Base-by-base conservation (phyloP, 1,140 invertebrate genomes). In the Colletes gigas region DNA sequence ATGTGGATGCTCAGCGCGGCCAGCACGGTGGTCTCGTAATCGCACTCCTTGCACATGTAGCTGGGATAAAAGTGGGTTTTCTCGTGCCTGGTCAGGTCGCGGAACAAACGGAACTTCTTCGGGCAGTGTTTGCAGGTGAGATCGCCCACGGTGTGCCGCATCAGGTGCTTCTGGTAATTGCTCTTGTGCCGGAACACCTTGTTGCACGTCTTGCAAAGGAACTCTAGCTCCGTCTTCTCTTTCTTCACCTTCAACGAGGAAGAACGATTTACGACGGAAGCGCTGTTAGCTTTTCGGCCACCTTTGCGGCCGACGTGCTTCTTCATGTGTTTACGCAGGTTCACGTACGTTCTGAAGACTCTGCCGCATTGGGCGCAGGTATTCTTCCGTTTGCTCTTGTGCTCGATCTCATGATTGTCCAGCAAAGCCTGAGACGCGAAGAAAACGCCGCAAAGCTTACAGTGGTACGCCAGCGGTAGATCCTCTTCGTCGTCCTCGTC, bases 11-110 rank as follows among this genome's bases (percentile, higher is more conserved):
- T 92, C 0, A 93, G 71, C 0, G 92, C 91, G 0, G 91, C 89
- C 0, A 92, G 60, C 0, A 93, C 92, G 0, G 93, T 93, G 0
- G 93, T 93, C 69, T 93, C 92, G 81, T 93, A 93, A 66, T 93
- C 92, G 82, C 93, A 93, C 59, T 93, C 89, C 19, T 92, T 93
- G 86, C 93, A 93, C 86, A 88, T 82, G 76, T 91, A 93, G 39
- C 90, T 92, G 0, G 92, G 92, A 0, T 90, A 86, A 30, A 93
- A 93, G 62, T 93, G 93, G 0, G 93, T 93, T 71, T 93, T 93
- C 68, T 93, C 93, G 79, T 93, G 92, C n/a, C 92, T 88, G 15
- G 90, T 92, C 0, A 93, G 71, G 50, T 93, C 92, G 0, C 92
- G 89, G 76, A 90, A 91, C 8, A 93, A 71, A 0, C 92, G 89